Percentiles rank a stretch among this genome's conserved stretches.
Evolutionary conservation across 2,113 vertebrate genomes (phyloP).

Genomic region (Daboia siamensis): DNA sequence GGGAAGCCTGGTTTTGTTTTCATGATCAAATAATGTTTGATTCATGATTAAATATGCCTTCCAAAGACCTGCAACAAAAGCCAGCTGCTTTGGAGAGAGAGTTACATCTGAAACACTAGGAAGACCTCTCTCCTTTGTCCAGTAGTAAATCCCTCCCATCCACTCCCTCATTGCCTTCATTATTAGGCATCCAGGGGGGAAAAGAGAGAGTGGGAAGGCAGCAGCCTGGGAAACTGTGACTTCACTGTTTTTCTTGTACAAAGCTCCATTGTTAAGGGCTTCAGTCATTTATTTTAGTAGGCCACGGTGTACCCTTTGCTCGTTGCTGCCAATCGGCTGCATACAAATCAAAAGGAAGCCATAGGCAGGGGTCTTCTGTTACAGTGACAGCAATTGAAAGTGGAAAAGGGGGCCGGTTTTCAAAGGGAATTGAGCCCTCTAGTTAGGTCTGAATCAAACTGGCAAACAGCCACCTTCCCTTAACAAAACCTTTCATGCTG

Average conservation of each 20-base stretch:
- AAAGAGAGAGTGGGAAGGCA: constrained; percentile 32
- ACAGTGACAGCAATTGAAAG: constrained; percentile 70
- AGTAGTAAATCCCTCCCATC: constrained; percentile 33
- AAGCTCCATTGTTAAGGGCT: constrained; percentile 77
- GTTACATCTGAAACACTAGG: constrained; percentile 8
- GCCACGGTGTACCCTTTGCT: constrained; percentile 61
- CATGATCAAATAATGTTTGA: not conserved
- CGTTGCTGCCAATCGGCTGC: constrained; percentile 51
- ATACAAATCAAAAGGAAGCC: constrained; percentile 52
- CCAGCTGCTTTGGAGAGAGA: not conserved
- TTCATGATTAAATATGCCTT: not conserved
- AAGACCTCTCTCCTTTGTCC: constrained; percentile 58
- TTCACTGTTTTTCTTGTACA: constrained; percentile 75
- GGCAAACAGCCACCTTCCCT: constrained; percentile 54
- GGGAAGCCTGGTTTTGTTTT: not conserved
- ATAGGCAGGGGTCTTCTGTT: constrained; percentile 58
- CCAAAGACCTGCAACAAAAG: not conserved
- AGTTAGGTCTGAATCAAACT: constrained; percentile 56
- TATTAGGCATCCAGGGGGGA: constrained; percentile 62
- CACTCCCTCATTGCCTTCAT: constrained; percentile 33
- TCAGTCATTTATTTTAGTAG: constrained; percentile 69
- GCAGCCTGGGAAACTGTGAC: constrained; percentile 81
- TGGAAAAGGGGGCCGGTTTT: constrained; percentile 58
- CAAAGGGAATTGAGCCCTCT: constrained; percentile 51
- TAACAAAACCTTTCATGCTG: constrained; percentile 21